Evolutionary conservation across 1,140 invertebrate species (phyloP).

Genomic region (Magallana angulata): DNA sequence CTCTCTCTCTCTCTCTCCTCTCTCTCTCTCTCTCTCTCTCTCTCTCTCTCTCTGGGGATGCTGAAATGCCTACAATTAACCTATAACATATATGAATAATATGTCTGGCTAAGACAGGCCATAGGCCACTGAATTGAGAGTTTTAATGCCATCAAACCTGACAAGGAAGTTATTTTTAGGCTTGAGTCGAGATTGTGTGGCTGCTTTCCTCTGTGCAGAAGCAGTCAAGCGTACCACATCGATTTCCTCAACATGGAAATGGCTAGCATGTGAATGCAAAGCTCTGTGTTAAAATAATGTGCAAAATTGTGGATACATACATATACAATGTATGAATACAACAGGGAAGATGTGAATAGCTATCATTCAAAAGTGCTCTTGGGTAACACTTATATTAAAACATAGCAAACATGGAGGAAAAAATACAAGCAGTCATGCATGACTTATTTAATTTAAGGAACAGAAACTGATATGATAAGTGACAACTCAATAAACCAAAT

Average conservation of each 20-base stretch:
- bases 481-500: too few relatives aligned
- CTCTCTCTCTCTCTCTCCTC: too few relatives aligned
- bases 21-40: too few relatives aligned
- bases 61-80: too few relatives aligned
- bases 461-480: too few relatives aligned
- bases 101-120: conserved; percentile 16
- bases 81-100: neutral
- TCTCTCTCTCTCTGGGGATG: too few relatives aligned
- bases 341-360: neutral
- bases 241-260: conserved; percentile 31
- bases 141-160: conserved; percentile 16
- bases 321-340: neutral
- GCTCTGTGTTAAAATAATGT: neutral
- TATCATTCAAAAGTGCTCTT: neutral
- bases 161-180: conserved; percentile 24
- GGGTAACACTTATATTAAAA: neutral
- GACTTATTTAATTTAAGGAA: too few relatives aligned
- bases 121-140: neutral
- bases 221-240: conserved; percentile 34
- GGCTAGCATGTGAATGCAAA: conserved; percentile 36
- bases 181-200: conserved; percentile 27
- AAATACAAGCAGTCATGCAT: too few relatives aligned
- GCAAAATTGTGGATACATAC: neutral
- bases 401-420: neutral
- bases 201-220: conserved; percentile 28